These are phyloP conservation scores for Spilarctia lutea DNA, from an alignment of 2,888 invertebrate species.

Conservation along the genomic window DNA sequence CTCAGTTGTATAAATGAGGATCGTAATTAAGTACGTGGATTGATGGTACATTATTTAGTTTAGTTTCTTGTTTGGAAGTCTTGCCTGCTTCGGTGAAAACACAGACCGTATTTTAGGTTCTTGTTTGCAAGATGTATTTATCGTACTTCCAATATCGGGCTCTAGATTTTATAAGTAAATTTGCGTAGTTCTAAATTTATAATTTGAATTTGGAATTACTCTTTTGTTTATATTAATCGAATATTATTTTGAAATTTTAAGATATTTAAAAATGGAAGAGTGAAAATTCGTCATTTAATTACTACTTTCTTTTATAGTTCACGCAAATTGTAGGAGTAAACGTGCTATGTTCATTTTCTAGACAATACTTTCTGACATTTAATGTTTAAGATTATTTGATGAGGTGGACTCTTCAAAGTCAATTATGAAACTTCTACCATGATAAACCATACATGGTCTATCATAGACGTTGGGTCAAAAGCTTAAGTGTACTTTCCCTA, in stretches of 20 bases:
- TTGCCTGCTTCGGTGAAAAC: constrained; percentile 10
- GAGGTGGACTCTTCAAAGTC: background rate
- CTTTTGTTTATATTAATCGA: background rate
- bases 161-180: background rate
- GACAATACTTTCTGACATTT: background rate
- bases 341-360: background rate
- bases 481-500: background rate
- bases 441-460: no score
- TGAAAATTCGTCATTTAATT: background rate
- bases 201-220: background rate
- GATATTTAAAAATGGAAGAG: background rate
- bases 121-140: constrained; percentile 10
- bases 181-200: background rate
- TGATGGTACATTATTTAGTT: constrained; percentile 46
- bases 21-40: constrained; percentile 62
- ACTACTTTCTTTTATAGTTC: background rate
- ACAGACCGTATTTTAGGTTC: background rate
- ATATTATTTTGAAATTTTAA: background rate
- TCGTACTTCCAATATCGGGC: background rate
- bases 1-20: constrained; percentile 47
- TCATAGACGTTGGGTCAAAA: no score
- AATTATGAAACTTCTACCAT: background rate
- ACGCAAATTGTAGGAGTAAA: no score
- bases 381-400: background rate
- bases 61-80: constrained; percentile 17